phyloP scores from a whole-genome alignment of 2,797 vertebrate genomes.

The Denticeps clupeoides region DNA sequence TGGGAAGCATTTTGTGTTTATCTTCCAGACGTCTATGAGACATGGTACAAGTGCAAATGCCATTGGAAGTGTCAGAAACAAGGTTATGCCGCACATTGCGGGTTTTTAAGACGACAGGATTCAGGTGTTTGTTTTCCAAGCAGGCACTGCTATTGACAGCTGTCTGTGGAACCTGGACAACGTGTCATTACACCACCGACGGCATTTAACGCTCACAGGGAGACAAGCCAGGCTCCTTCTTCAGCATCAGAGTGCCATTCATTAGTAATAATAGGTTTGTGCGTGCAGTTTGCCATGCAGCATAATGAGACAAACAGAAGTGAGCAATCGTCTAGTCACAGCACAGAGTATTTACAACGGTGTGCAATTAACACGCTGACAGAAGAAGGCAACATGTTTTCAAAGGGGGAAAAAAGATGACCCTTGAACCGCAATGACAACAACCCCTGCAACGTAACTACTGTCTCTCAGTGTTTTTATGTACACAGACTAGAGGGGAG shows the following conservation, averaged over 20 bases:
- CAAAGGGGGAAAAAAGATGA: neutral
- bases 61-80: no score
- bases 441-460: neutral
- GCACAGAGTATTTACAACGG: slow-evolving; percentile 22
- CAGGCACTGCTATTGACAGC: slow-evolving; percentile 35
- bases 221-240: slow-evolving; percentile 15
- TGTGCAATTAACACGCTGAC: slow-evolving; percentile 50
- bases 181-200: slow-evolving; percentile 25
- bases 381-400: slow-evolving; percentile 2
- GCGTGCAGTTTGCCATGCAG: slow-evolving; percentile 43
- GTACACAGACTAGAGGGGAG: no score
- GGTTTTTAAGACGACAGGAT: neutral
- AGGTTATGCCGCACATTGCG: no score
- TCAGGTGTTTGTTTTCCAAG: neutral
- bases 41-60: no score
- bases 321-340: slow-evolving; percentile 36
- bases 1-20: no score
- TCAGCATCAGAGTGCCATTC: slow-evolving; percentile 38
- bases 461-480: neutral
- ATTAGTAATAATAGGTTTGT: slow-evolving; percentile 49
- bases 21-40: no score
- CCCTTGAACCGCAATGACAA: neutral
- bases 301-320: slow-evolving; percentile 44
- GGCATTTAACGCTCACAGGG: slow-evolving; percentile 13
- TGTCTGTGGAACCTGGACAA: slow-evolving; percentile 32